Evolutionary conservation across 1,140 invertebrate species (phyloP), one percentile per base, ranked within the genome.

Genomic region (Prorops nasuta): DNA sequence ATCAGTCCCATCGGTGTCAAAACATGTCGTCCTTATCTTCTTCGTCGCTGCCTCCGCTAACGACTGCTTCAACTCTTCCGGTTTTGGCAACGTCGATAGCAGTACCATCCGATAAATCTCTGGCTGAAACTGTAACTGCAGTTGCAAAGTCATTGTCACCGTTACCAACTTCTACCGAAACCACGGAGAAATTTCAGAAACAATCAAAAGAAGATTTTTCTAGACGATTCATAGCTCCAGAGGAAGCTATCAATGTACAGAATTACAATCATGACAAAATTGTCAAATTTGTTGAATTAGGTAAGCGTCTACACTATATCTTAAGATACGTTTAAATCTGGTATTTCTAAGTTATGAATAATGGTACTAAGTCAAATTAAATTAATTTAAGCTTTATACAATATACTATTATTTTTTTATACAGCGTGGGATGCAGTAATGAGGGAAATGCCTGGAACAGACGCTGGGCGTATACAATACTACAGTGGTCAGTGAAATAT

Each of bases 231-330:
- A 80, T 81, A 63, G 78, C 80, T 8, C 80, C 80, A 9, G 80
- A 80, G 47, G 76, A 74, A 44, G 58, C 63, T 18, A 50, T 69
- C 31, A 67, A 71, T 44, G 60, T 72, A 49, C 69, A 71, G 28
- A 72, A 63, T 49, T 77, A 77, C 61, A 81, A 83, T 58, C 77
- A 84, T 59, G 82, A 83, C 56, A 84, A 83, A 64, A 82, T 86
- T 63, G 79, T 86, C 44, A 80, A 81, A 58, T 86, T 82, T 63
- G 82, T 86, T 56, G 82, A 79, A 39, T 57, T 74, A 57, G 82
- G 84, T 85, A 58, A 75, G 80, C 72, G n/a, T n/a, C n/a, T n/a
- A n/a, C n/a, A n/a, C n/a, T n/a, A n/a, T n/a, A n/a, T n/a, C n/a
- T n/a, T n/a, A n/a, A n/a, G n/a, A n/a, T n/a, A n/a, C n/a, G n/a